Evolutionary conservation across 1,140 invertebrate species (phyloP).

Genomic region (Heliconius hermathena): DNA sequence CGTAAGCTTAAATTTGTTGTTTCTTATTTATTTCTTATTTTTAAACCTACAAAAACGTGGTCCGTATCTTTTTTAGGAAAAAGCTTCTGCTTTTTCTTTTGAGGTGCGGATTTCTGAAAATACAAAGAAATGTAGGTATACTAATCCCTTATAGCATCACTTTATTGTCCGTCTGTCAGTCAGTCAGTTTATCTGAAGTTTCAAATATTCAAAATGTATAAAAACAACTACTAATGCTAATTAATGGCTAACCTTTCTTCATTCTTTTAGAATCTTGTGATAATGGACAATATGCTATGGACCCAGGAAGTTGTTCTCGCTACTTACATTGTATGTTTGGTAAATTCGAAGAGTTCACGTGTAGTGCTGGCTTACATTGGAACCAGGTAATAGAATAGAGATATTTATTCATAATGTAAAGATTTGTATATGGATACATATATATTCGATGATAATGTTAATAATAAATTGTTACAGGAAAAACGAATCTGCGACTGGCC

Average conservation of each 20-base stretch:
- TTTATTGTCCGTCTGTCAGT: background rate
- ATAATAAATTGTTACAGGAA: constrained; percentile 53
- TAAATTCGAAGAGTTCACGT: constrained; percentile 86
- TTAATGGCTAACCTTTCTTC: background rate
- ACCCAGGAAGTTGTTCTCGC: constrained; percentile 87
- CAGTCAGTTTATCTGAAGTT: background rate
- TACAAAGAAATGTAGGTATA: too few species aligned
- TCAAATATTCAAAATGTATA: too few species aligned
- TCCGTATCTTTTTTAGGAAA: too few species aligned
- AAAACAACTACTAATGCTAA: too few species aligned
- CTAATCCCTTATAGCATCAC: too few species aligned
- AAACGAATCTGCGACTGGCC: constrained; percentile 91
- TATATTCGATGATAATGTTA: background rate
- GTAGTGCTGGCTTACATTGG: constrained; percentile 90
- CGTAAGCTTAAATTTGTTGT: constrained; percentile 48
- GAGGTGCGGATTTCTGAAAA: too few species aligned
- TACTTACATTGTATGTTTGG: constrained; percentile 92
- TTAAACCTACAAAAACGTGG: background rate
- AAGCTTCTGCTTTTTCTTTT: too few species aligned
- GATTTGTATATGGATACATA: background rate
- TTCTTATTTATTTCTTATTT: constrained; percentile 17
- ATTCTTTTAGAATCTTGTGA: constrained; percentile 82
- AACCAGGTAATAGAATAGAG: constrained; percentile 81
- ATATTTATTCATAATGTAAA: background rate
- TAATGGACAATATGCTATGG: constrained; percentile 84